Base-by-base conservation (phyloP, 2,113 vertebrate species). In the Machaerirhynchus nigripectus region DNA sequence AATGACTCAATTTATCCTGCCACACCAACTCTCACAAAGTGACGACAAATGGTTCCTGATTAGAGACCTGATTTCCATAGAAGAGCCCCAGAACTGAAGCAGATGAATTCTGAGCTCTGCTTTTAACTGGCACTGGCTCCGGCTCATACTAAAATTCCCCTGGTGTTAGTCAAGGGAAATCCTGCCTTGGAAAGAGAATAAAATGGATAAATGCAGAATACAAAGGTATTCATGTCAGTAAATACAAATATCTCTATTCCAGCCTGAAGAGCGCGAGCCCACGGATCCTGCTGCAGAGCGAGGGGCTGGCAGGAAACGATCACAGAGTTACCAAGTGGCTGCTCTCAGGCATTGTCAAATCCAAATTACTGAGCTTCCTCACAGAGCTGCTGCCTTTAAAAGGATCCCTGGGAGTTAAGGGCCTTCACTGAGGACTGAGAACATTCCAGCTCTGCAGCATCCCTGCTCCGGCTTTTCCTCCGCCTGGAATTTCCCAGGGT, bases 401-500 rank as follows among this genome's bases (percentile, higher is more conserved):
- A 91, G 53, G 59, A 65, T 76, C 71, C 52, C 50, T 64, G 63
- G 84, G 89, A 85, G 69, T 24, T 69, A 81, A 82, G 73, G 77
- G 30, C 55, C 68, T 76, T 91, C 89, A 49, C 13, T 30, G 40
- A 52, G 87, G 56, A 70, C 79, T 65, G 73, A 71, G 21, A 65
- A 55, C 14, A 2, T 92, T 92, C 74, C 91, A 79, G 64, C 82
- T 95, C 82, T 42, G 57, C 90, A 90, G 91, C 28, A 4, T 5
- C 47, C 67, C 35, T 11, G 2, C 37, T 77, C 61, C 2, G 2
- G 40, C 87, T 70, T 64, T 55, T 63, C 68, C 93, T 67, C 87
- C 80, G 42, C 67, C 83, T 81, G 93, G 83, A 92, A 91, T 87
- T 95, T 96, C 90, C 95, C 78, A 15, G 81, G 93, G 86, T 89